A percentile compares a stretch with the other conserved stretches of the same genome.
Evolutionary conservation across 2,797 vertebrate genomes (phyloP).

Genomic region (Pipistrellus nathusii): DNA sequence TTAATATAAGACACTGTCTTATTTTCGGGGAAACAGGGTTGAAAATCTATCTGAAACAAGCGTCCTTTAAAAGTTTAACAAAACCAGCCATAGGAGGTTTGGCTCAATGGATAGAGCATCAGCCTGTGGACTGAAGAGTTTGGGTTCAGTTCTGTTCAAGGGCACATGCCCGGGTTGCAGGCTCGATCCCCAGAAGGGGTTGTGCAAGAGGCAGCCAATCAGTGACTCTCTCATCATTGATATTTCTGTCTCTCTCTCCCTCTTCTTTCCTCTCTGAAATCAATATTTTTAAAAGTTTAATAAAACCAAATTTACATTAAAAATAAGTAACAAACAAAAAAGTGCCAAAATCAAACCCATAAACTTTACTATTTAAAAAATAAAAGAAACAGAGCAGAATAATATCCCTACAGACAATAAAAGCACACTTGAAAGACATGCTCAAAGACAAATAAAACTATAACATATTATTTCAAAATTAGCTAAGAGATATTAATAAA

Average conservation of each 20-base stretch:
- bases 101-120: too few species aligned
- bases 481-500: neutral
- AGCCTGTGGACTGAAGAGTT: too few species aligned
- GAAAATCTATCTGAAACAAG: neutral
- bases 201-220: too few species aligned
- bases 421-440: neutral
- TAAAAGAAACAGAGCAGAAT: neutral
- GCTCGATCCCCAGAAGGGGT: too few species aligned
- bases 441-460: neutral
- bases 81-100: too few species aligned
- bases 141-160: too few species aligned
- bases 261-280: too few species aligned
- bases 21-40: too few species aligned
- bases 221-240: too few species aligned
- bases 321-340: neutral
- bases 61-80: neutral
- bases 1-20: too few species aligned
- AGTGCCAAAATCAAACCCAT: neutral
- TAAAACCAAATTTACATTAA: slow-evolving; percentile 23
- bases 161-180: too few species aligned
- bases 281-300: neutral
- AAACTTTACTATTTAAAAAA: neutral
- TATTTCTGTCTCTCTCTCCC: too few species aligned
- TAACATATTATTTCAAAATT: neutral
- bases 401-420: neutral